phyloP scores from a whole-genome alignment of 2,113 vertebrate species.

The Strix aluco region DNA sequence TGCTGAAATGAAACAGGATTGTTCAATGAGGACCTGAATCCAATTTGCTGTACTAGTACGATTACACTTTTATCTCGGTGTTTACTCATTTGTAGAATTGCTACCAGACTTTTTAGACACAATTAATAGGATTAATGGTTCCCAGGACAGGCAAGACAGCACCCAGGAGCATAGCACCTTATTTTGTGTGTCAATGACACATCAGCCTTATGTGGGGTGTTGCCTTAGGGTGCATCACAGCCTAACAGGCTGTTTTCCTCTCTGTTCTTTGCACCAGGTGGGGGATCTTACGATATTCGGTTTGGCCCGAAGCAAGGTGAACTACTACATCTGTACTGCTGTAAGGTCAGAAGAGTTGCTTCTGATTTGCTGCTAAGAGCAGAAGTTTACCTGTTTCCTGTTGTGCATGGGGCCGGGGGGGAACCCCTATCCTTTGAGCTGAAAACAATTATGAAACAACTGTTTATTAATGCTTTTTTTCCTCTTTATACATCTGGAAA shows the following conservation, averaged over 20 bases:
- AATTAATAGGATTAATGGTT: slow-evolving; percentile 82
- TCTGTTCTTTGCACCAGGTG: not conserved
- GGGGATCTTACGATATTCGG: not conserved
- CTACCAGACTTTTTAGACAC: slow-evolving; percentile 74
- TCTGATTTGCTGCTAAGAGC: not conserved
- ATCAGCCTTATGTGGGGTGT: not conserved
- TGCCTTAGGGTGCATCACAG: not conserved
- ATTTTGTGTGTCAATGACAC: not conserved
- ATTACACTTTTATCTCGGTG: slow-evolving; percentile 79
- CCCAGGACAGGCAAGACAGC: slow-evolving; percentile 41
- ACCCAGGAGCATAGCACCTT: slow-evolving; percentile 23
- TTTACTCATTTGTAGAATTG: slow-evolving; percentile 85
- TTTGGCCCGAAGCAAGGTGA: not conserved
- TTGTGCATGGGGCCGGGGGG: no score
- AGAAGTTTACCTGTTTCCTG: not conserved
- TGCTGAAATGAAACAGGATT: slow-evolving; percentile 81
- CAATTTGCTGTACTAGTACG: slow-evolving; percentile 77
- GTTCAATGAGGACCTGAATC: slow-evolving; percentile 78
- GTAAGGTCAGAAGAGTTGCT: not conserved
- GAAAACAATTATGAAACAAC: not conserved
- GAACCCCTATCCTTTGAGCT: not conserved
- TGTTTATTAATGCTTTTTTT: not conserved
- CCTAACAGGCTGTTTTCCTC: not conserved
- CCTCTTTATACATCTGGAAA: not conserved
- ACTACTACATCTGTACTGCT: not conserved